Base-by-base conservation (phyloP, 2,113 vertebrate genomes). In the Daubentonia madagascariensis region DNA sequence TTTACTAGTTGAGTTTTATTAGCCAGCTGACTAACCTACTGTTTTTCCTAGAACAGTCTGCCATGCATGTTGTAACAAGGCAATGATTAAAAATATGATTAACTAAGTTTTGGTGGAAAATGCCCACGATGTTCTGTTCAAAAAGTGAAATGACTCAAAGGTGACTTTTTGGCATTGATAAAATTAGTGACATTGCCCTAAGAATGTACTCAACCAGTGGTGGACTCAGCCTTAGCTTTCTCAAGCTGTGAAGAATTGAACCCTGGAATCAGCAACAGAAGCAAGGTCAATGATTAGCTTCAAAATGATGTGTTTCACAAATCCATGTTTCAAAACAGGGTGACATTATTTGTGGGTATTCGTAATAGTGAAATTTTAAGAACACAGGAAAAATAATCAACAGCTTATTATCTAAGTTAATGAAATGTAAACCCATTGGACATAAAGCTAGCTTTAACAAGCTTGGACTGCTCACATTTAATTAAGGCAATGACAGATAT, bases 51-150 rank as follows among this genome's bases (percentile, higher is more conserved):
- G 63, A 95, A 96, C 43, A 89, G n/a, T 85, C 78, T 90, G 91
- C 70, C 52, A 57, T 65, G 37, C 32, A 68, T 61, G 81, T 96
- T 95, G 93, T 95, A 67, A 22, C 79, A 79, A 68, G 93, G 89
- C 73, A 35, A 85, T 65, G 86, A 93, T 96, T 91, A 95, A 37
- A 96, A 91, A 80, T 95, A 22, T 81, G 40, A 76, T 93, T 88
- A 94, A 97, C 85, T 50, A 22, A 28, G 67, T 96, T 93, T 95
- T 91, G 92, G 76, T 96, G 35, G 43, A 95, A 94, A 98, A 83
- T 67, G 45, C 78, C 94, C 86, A 85, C 4, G 3, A 85, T 81
- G 43, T 18, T 85, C 63, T 92, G 73, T 93, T 98, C 59, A 93
- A 52, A 84, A 96, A 57, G 8, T 89, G 37, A 37, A 61, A 79